Conservation (phyloP, 2,113 vertebrate species). For the Cyphomyrus discorhynchus region DNA sequence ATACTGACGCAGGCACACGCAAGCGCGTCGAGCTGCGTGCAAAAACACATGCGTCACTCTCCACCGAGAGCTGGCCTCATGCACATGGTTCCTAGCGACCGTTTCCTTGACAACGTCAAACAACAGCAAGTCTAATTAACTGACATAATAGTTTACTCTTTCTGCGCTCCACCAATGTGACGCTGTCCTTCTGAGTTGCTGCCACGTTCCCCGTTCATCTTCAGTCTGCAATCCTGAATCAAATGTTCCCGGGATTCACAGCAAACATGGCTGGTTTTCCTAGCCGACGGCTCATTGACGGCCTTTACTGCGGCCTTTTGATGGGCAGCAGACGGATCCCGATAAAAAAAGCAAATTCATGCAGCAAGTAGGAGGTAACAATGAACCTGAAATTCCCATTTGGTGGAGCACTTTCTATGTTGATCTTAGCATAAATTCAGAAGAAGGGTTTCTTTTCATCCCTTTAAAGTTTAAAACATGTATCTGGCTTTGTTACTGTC, state of each 20-base stretch:
- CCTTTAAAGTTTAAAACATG: not conserved
- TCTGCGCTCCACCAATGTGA: conserved; percentile 57
- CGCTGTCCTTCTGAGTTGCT: conserved; percentile 43
- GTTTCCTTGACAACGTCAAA: conserved; percentile 69
- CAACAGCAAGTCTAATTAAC: conserved; percentile 74
- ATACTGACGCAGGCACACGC: not conserved
- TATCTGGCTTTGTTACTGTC: not conserved
- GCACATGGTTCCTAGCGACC: conserved; percentile 52
- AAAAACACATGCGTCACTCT: not conserved
- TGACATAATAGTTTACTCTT: conserved; percentile 71
- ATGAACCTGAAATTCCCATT: not conserved
- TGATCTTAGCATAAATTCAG: not conserved
- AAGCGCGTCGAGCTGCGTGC: not conserved
- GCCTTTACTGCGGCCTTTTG: not conserved
- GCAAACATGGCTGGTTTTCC: not conserved
- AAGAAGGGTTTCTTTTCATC: not conserved
- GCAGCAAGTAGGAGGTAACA: not conserved
- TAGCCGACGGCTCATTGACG: too few relatives aligned
- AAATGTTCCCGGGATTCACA: conserved; percentile 38
- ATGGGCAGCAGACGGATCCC: not conserved
- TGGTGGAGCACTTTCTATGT: not conserved
- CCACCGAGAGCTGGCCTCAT: not conserved
- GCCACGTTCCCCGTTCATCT: conserved; percentile 63
- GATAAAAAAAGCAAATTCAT: not conserved
- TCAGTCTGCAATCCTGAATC: conserved; percentile 68